Base-by-base conservation (phyloP, 1,140 invertebrate genomes). In the Arion vulgaris region DNA sequence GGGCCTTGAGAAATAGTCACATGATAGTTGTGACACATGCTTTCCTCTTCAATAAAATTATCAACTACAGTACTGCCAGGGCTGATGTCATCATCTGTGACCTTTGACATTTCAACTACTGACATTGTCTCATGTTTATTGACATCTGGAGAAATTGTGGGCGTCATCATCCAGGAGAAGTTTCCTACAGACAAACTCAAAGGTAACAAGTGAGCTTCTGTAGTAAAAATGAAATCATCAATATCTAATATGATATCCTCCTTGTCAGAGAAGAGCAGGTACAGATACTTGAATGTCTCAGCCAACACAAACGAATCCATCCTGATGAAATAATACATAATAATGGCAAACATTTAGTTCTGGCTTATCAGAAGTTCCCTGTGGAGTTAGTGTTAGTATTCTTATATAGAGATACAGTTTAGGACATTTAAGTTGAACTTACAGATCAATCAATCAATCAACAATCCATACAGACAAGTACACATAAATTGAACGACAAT, bases 221-320 rank as follows among this genome's bases (percentile, higher is more conserved):
- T 99, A 0, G 98, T 99, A 85, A 99, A 96, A 80, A 99, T 95
- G 93, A 98, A 99, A 91, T 98, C 95, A 92, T 99, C 97, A 28
- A 99, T 92, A 91, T 98, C 96, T 36, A 99, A 92, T 38, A 96
- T 93, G 28, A 99, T 91, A 89, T 99, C 97, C 57, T 94, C 94
- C 66, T 96, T 95, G 85, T 98, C 96, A 13, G 97, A 95, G 92
- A 99, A 99, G 78, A 99, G 93, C 88, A 99, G 94, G 92, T 96
- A 99, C 13, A 99, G 93, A 92, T 99, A 99, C 92, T 99, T 99
- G 86, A 99, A 97, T 2, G 98, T 99, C 93, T 99, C 98, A 0
- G 98, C 96, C 0, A 99, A 93, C 0, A 99, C 97, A 93, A 98
- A 99, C 0, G 97, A 99, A 90, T 99, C 98, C 98, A 99, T 98